phyloP scores from a whole-genome alignment of 2,113 vertebrate genomes.

The Crotophaga sulcirostris region DNA sequence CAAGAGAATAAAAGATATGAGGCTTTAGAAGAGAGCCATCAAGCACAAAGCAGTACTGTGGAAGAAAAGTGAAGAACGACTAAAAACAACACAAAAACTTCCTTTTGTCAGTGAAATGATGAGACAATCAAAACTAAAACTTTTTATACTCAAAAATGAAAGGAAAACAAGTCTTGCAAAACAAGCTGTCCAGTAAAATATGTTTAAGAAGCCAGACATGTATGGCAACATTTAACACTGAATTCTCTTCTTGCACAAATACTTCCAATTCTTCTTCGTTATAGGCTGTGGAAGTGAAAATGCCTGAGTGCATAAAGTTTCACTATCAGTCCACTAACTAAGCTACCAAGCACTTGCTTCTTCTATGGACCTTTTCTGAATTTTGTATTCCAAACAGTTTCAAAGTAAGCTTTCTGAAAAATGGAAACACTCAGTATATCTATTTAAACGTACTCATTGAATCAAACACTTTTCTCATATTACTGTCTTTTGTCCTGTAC shows the following conservation, averaged over 20 bases:
- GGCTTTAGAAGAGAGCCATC: not conserved
- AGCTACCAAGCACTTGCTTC: not conserved
- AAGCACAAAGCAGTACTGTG: not conserved
- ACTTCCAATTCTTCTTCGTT: not conserved
- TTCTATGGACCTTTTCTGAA: not conserved
- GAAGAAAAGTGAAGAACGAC: not conserved
- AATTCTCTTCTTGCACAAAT: not conserved
- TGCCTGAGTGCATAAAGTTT: not conserved
- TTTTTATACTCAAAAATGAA: not conserved
- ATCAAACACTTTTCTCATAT: not conserved
- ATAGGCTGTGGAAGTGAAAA: not conserved
- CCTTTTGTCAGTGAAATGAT: not conserved
- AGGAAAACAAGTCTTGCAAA: not conserved
- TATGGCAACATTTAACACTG: not conserved
- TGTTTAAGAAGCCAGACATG: not conserved
- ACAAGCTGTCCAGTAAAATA: not conserved
- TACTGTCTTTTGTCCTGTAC: not conserved
- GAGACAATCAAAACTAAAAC: not conserved
- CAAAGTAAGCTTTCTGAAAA: not conserved
- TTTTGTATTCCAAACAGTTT: not conserved
- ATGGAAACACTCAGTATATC: not conserved
- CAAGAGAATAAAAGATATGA: not conserved
- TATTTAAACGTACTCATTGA: not conserved
- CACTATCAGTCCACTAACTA: not conserved
- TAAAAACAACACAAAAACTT: not conserved